Conservation (phyloP, 23 tunicate species). For the Oikopleura dioica region DNA sequence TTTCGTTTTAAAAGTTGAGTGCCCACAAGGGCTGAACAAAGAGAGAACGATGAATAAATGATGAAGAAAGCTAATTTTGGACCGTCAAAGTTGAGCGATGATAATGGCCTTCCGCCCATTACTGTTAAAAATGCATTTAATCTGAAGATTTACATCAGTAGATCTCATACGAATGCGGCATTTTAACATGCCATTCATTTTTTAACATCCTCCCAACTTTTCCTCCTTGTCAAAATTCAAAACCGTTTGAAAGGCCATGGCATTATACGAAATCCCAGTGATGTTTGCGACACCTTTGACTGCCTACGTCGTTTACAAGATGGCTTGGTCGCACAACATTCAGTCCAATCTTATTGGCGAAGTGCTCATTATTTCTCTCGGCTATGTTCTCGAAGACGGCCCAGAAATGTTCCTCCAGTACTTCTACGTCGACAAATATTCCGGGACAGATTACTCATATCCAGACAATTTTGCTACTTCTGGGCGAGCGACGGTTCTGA, state of each 20-base stretch:
- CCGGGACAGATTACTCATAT: neutral
- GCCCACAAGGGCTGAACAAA: too few relatives aligned
- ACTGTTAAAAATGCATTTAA: too few relatives aligned
- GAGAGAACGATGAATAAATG: too few relatives aligned
- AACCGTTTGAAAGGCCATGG: neutral
- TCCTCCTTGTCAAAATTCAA: too few relatives aligned
- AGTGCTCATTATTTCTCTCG: neutral
- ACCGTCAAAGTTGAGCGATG: too few relatives aligned
- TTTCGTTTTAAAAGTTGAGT: too few relatives aligned
- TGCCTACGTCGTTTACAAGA: neutral
- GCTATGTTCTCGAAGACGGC: neutral
- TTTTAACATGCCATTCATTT: too few relatives aligned
- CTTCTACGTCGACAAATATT: constrained; percentile 8
- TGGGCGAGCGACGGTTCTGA: neutral
- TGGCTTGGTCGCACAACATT: constrained; percentile 10
- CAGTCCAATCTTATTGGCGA: neutral
- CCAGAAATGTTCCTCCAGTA: constrained; percentile 3
- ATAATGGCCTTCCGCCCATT: too few relatives aligned
- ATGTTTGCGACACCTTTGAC: neutral
- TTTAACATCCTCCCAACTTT: too few relatives aligned
- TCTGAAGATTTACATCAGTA: too few relatives aligned
- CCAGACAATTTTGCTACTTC: neutral
- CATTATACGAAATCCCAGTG: constrained; percentile 3
- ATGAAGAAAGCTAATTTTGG: too few relatives aligned
- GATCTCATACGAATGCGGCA: too few relatives aligned